Base-by-base conservation (phyloP, 2,888 invertebrate genomes). In the Agriotes lineatus region DNA sequence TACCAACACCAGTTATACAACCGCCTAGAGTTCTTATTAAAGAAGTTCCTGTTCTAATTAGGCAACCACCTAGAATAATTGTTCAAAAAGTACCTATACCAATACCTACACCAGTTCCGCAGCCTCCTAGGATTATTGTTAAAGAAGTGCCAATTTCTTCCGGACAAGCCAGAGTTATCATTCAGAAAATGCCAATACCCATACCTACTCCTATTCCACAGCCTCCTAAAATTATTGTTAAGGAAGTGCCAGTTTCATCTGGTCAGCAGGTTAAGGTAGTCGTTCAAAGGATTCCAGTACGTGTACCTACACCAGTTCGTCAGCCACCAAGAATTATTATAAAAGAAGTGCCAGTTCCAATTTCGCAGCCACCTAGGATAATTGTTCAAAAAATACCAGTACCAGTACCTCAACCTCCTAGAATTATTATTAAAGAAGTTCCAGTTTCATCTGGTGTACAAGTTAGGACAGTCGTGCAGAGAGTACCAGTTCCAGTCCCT, bases 281-380 rank as follows among this genome's bases (percentile, higher is more conserved):
- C 6, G 22, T 66, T n/a, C 59, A 66, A 22, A 48, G 48, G 48
- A n/a, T n/a, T n/a, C n/a, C n/a, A n/a, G 60, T 66, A 10, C 66
- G 60, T 5, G 44, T 66, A 6, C 18, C 16, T 42, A 33, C 19
- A 33, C 58, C 68, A 18, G 30, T 54, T 33, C 30, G 18, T 14
- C 66, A 66, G 60, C 60, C 37, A 1, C 66, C 66, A 16, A 59
- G 44, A 39, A 52, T 44, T 19, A 59, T 66, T n/a, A 12, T 66
- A 7, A 58, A 59, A 42, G 44, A 48, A 19, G 33, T 66, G 5
- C 42, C 54, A 12, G 6, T 35, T 2, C 16, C 54, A 7, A 45
- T 68, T 0, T 19, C 33, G 12, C 30, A 50, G 20, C 66, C 60
- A n/a, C 59, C 60, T 16, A 16, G 60, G n/a, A 25, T 52, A 14